Conservation (phyloP, 2,797 vertebrate species). For the Garrulus glandarius region DNA sequence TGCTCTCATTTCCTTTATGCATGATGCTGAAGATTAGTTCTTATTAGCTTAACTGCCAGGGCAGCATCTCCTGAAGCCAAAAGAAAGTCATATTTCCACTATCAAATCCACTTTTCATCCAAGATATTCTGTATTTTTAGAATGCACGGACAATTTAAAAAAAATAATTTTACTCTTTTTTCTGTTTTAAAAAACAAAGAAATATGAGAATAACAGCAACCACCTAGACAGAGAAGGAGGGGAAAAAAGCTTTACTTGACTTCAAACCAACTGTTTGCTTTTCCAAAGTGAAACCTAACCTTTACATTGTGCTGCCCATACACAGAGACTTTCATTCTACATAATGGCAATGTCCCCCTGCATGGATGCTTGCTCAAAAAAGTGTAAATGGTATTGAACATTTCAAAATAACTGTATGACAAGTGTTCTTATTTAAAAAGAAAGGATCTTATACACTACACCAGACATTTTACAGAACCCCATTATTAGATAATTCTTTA, state of each 20-base stretch:
- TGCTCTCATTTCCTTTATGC: not conserved
- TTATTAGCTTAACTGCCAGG: not conserved
- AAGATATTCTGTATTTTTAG: not conserved
- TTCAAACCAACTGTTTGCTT: not conserved
- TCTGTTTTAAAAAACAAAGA: not conserved
- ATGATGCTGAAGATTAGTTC: not conserved
- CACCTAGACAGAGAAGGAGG: not conserved
- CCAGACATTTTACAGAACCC: not conserved
- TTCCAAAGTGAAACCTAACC: not conserved
- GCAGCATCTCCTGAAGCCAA: not conserved
- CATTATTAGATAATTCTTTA: not conserved
- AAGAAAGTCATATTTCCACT: not conserved
- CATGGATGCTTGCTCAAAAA: not conserved
- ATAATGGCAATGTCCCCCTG: not conserved
- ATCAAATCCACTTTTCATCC: not conserved
- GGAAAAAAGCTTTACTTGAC: not conserved
- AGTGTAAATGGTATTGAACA: not conserved
- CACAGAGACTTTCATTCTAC: not conserved
- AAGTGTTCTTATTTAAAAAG: not conserved
- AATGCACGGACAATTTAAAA: not conserved
- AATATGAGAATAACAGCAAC: not conserved
- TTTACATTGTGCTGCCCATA: not conserved
- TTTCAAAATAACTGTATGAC: not conserved
- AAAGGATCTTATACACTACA: not conserved
- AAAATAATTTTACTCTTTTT: not conserved